Evolutionary conservation across 2,113 vertebrate species (phyloP).

Genomic region (Cettia cetti): DNA sequence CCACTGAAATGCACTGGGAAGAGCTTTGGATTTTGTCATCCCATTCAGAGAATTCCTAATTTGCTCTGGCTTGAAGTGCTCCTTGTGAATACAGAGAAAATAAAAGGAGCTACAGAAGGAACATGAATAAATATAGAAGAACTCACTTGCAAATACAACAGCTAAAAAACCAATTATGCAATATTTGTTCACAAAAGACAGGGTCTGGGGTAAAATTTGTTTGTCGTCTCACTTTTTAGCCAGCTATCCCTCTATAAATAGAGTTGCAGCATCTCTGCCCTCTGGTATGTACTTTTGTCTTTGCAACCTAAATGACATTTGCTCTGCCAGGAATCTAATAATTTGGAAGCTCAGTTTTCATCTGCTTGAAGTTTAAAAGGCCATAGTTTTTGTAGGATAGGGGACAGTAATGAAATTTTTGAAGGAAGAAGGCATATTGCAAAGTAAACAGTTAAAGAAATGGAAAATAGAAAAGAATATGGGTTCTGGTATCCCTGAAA

Average conservation of each 20-base stretch:
- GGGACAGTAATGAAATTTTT: neutral
- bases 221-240: neutral
- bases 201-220: neutral
- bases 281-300: neutral
- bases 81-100: conserved; percentile 36
- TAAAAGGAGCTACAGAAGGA: conserved; percentile 21
- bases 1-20: neutral
- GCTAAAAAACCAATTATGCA: neutral
- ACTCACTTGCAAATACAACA: conserved; percentile 43
- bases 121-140: neutral
- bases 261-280: neutral
- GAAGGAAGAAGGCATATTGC: neutral
- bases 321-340: neutral
- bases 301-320: neutral
- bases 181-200: neutral
- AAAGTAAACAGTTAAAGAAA: neutral
- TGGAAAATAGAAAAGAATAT: neutral
- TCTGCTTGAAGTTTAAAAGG: neutral
- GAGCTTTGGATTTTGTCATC: conserved; percentile 58
- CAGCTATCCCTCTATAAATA: neutral
- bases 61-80: conserved; percentile 59
- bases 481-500: neutral
- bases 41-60: conserved; percentile 54
- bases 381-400: neutral
- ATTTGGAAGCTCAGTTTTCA: neutral